Base-by-base conservation (phyloP, 1,140 invertebrate species). In the Eriocheir sinensis region DNA sequence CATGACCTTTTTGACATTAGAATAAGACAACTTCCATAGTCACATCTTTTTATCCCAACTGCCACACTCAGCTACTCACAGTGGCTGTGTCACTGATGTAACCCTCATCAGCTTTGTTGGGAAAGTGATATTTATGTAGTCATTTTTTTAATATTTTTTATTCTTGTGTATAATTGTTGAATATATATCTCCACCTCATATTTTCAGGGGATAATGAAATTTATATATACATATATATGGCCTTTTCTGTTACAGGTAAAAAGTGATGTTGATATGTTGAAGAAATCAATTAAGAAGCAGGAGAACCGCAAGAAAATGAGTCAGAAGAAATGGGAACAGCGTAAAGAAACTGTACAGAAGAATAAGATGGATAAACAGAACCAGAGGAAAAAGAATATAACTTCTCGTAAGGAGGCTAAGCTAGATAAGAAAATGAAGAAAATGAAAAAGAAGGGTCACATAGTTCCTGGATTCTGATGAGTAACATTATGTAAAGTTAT, bases 391-490 rank as follows among this genome's bases (percentile, higher is more conserved):
- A 91, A 91, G 72, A 94, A 94, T n/a, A 21, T 94, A 27, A 86
- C 60, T 34, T 34, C 36, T 41, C 89, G 90, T 32, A 94, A 88
- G 41, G 90, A 94, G 32, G 48, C 44, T 32, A 94, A 91, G 41
- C 0, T 86, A 21, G 72, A 40, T 34, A 94, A 88, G 44, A 94
- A 94, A 48, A 85, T 94, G 41, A 85, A 91, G 34, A 94, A 92
- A 79, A 92, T 94, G 94, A 91, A 94, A 72, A 79, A 86, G 21
- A 94, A 92, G 60, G 94, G 94, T 27, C 94, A 92, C 88, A 86
- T 92, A 41, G 94, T 94, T n/a, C 94, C 94, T 72, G 94, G 94
- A 4, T 94, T 94, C 92, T 94, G 88, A 91, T 72, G 27, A 72
- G 27, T n/a, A 72, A 72, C 8, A 2, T n/a, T n/a, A n/a, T n/a